These are phyloP conservation scores for Pediacus dermestoides DNA, from an alignment of 2,888 invertebrate genomes.

Conservation along the genomic window DNA sequence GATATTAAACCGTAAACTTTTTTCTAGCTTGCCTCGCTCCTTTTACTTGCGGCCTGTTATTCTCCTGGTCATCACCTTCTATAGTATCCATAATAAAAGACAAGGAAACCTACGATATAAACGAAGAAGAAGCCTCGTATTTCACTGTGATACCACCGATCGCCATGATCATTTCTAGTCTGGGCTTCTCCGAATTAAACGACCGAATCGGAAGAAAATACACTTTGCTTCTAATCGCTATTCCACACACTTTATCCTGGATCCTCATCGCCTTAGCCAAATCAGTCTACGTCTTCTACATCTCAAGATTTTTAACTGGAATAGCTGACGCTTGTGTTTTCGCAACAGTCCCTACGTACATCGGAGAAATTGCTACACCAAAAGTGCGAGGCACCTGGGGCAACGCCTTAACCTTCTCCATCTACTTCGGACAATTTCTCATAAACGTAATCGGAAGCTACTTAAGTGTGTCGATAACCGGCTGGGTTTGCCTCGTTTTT, in stretches of 20 bases:
- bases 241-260: constrained; percentile 36
- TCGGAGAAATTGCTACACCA: constrained; percentile 36
- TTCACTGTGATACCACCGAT: constrained; percentile 39
- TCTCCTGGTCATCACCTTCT: constrained; percentile 42
- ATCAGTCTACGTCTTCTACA: constrained; percentile 36
- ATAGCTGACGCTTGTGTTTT: constrained; percentile 35
- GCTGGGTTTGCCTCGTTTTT: constrained; percentile 55
- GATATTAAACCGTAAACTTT: constrained; percentile 13
- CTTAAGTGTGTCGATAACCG: constrained; percentile 53
- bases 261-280: constrained; percentile 29
- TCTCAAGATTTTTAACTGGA: constrained; percentile 34
- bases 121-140: constrained; percentile 40
- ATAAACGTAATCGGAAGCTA: constrained; percentile 56
- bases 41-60: constrained; percentile 29
- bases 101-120: constrained; percentile 34
- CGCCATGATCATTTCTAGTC: constrained; percentile 31
- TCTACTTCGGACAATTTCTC: constrained; percentile 31
- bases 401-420: constrained; percentile 28
- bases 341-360: constrained; percentile 31
- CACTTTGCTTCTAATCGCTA: constrained; percentile 31
- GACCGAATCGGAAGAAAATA: constrained; percentile 39
- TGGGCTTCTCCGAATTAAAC: constrained; percentile 31
- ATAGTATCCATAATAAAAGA: constrained; percentile 37
- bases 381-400: constrained; percentile 37
- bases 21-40: constrained; percentile 26